Base-by-base conservation (phyloP, 2,113 vertebrate species). In the Petrocephalus zakoni region DNA sequence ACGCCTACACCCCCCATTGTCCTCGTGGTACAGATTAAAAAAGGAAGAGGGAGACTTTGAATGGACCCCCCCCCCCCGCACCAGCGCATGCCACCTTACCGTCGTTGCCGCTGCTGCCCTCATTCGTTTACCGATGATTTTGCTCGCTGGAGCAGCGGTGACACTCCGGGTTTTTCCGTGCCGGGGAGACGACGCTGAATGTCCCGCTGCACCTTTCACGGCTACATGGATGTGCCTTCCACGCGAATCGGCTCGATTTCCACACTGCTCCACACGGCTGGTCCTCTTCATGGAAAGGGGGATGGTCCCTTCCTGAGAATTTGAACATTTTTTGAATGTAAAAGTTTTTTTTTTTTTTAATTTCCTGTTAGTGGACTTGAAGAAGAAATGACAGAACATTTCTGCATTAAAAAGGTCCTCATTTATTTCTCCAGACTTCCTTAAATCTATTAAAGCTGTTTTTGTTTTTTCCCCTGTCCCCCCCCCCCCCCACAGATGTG, bases 171-270 rank as follows among this genome's bases (percentile, higher is more conserved):
- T 91, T 95, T 95, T 91, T 93, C 95, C 94, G 95, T 96, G 95
- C 95, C 95, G 92, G 92, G 93, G 91, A 94, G 93, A 94, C 81
- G 91, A 87, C 90, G 87, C 92, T 92, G 90, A 96, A 96, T 95
- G 95, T 96, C 96, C 96, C 96, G 94, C 95, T 96, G 96, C 97
- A 97, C 96, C 96, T 96, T 97, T 94, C 94, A 93, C 97, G 97
- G 97, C 98, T 97, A 96, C 95, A 96, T 92, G 96, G 97, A 98
- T 95, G 98, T 99, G 98, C 98, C 98, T 99, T 99, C 94, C 96
- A 97, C 95, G 96, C 90, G 25, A 94, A 94, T 94, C 92, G 88
- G 91, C 96, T 89, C 95, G 96, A 95, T 86, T 68, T 91, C 90
- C 90, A 22, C 86, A 91, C 56, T 11, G 86, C 78, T 93, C 89